Conservation (phyloP, 2,888 invertebrate species). For the Bellardia pandia region DNA sequence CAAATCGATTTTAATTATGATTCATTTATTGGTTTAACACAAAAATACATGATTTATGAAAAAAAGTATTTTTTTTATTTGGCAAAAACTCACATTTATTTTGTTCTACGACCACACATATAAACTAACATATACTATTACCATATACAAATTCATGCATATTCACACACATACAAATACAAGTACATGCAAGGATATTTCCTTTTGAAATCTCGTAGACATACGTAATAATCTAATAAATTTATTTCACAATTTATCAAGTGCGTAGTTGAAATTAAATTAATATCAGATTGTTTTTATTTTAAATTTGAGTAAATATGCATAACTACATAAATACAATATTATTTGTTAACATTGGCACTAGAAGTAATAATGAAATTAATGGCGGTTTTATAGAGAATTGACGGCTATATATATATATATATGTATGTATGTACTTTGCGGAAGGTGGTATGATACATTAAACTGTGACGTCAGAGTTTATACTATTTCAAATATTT, state of each 20-base stretch:
- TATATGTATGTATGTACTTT: too few relatives aligned
- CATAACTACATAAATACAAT: too few relatives aligned
- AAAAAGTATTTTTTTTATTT: conserved; percentile 8
- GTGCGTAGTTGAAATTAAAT: conserved; percentile 26
- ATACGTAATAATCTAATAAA: neutral
- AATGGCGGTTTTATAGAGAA: neutral
- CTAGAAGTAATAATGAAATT: neutral
- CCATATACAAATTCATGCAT: conserved; percentile 9
- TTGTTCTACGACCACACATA: neutral
- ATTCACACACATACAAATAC: neutral
- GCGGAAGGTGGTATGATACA: neutral
- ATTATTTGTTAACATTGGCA: neutral
- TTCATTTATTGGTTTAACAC: conserved; percentile 20
- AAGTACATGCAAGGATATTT: neutral
- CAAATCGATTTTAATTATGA: conserved; percentile 30
- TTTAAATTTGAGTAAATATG: too few relatives aligned
- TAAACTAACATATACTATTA: neutral
- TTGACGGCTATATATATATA: too few relatives aligned
- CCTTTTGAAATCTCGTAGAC: neutral
- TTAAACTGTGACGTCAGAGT: too few relatives aligned
- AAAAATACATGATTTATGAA: conserved; percentile 20
- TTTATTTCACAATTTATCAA: conserved; percentile 41
- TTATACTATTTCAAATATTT: too few relatives aligned
- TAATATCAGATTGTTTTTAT: neutral
- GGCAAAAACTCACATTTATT: neutral